Base-by-base conservation (phyloP, 2,888 invertebrate genomes). In the Myathropa florea region DNA sequence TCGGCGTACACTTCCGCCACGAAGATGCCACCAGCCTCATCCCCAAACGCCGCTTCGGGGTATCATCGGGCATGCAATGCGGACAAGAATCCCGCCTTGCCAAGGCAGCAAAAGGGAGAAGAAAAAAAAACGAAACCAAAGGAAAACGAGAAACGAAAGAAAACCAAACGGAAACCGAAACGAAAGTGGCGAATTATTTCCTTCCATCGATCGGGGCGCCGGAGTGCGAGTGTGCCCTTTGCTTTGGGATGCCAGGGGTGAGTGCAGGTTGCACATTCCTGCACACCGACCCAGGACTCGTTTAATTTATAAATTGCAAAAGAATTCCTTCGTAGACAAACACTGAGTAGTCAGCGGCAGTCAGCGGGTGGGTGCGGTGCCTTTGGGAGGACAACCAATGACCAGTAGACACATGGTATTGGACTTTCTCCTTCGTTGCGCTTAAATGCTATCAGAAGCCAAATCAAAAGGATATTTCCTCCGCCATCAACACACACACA, bases 141-240 rank as follows among this genome's bases (percentile, higher is more conserved):
- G 26, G 24, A 6, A 2, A 26, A 14, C 14, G 53, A 14, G 4
- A 63, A 53, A 26, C 67, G 30, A 59, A 65, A 81, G 39, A 63
- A 80, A 84, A 61, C 77, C 77, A 77, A 77, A 59, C 77, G 77
- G 81, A 85, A 82, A 77, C 82, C 68, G 39, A 77, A 82, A 82
- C 68, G 81, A 81, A 81, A 84, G 84, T 85, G 77, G 82, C 72
- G 68, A 85, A 85, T 82, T 82, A 77, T 77, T 82, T 82, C 82
- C 77, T 85, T 59, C 81, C 63, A 85, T 85, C 85, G 82, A 82
- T 82, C 59, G 36, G 59, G 46, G 7, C 26, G 10, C 18, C 23
- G n/a, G 24, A 26, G 60, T n/a, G 21, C 53, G 21, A 59, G 59
- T 9, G 23, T 59, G 59, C 59, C 30, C 33, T 68, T 76, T 73